These are phyloP conservation scores for Oostethus manadensis DNA, from an alignment of 2,113 vertebrate genomes.

Conservation along the genomic window DNA sequence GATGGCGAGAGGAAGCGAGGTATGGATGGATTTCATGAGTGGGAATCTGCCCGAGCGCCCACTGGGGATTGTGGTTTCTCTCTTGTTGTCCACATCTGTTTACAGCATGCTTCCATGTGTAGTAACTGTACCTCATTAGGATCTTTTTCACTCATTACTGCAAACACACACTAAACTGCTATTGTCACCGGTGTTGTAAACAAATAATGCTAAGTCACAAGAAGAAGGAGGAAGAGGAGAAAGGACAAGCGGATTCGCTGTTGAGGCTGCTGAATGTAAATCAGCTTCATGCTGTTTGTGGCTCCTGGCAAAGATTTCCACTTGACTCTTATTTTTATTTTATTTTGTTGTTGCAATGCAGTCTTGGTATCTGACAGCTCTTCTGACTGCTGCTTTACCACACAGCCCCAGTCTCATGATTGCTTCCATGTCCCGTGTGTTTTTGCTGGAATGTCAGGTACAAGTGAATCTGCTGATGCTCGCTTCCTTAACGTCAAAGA, in stretches of 20 bases:
- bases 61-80: conserved; percentile 54
- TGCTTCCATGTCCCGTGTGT: no score
- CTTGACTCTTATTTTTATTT: conserved; percentile 20
- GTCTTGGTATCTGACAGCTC: neutral
- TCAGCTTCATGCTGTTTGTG: conserved; percentile 56
- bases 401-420: no score
- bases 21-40: conserved; percentile 59
- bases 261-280: conserved; percentile 54
- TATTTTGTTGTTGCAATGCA: no score
- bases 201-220: conserved; percentile 7
- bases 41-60: conserved; percentile 44
- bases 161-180: conserved; percentile 15
- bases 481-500: no score
- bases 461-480: no score
- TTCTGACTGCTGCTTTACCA: neutral
- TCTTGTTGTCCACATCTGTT: conserved; percentile 62
- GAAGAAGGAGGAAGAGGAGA: neutral
- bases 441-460: no score
- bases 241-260: conserved; percentile 19
- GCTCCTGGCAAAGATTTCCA: conserved; percentile 52
- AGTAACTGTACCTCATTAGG: conserved; percentile 54
- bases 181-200: conserved; percentile 24
- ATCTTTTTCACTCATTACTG: conserved; percentile 27
- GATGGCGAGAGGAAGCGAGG: neutral
- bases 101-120: conserved; percentile 42